Conservation (phyloP, 2,797 vertebrate genomes). For the Odontamblyopus lacepedii region DNA sequence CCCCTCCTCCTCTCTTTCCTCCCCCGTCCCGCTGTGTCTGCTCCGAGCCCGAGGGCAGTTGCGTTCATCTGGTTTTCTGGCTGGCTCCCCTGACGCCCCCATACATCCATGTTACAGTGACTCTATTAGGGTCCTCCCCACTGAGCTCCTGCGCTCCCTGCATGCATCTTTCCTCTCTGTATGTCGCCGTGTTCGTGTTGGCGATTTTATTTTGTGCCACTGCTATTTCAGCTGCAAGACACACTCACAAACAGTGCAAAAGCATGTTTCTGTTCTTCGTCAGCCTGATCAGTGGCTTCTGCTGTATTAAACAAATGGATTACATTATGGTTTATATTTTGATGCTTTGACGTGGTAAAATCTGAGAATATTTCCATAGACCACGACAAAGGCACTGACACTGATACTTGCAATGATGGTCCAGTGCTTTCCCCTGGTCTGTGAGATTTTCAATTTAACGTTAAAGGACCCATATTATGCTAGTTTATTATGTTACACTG, state of each 20-base stretch:
- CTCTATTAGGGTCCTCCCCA: constrained; percentile 74
- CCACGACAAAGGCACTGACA: no score
- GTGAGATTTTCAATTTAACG: no score
- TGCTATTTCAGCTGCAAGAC: constrained; percentile 19
- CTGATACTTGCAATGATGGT: no score
- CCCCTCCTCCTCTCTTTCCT: background rate
- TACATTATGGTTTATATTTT: no score
- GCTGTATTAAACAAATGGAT: background rate
- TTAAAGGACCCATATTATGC: no score
- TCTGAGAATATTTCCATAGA: no score
- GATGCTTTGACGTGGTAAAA: no score
- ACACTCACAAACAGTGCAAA: background rate
- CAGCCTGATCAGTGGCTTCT: background rate
- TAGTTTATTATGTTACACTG: no score
- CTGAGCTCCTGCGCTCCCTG: constrained; percentile 59
- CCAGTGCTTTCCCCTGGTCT: no score
- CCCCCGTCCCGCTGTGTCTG: constrained; percentile 33
- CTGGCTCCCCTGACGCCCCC: constrained; percentile 66
- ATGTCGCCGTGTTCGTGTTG: constrained; percentile 15
- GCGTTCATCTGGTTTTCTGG: constrained; percentile 74
- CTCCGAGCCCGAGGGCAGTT: constrained; percentile 63
- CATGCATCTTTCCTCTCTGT: constrained; percentile 32
- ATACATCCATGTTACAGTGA: constrained; percentile 68
- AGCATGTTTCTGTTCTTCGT: background rate
- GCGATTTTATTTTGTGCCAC: constrained; percentile 37